Evolutionary conservation across 2,888 invertebrate species (phyloP).

Genomic region (Thecocarcelia acutangulata): DNA sequence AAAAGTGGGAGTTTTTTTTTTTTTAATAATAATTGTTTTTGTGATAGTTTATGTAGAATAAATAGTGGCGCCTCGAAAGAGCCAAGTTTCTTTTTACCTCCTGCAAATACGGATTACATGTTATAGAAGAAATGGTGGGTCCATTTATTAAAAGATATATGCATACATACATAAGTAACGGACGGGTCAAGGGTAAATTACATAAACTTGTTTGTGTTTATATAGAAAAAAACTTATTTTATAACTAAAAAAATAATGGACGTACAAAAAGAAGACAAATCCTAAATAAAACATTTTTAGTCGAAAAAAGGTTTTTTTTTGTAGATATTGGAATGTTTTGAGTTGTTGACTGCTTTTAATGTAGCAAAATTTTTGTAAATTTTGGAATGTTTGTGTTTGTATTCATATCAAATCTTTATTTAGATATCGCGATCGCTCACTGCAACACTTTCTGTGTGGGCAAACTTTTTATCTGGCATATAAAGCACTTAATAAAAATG

Average conservation of each 20-base stretch:
- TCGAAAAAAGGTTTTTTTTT: conserved; percentile 31
- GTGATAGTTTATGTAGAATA: conserved; percentile 59
- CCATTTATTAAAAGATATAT: conserved; percentile 28
- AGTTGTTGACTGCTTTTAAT: background rate
- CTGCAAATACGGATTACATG: background rate
- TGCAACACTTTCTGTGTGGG: conserved; percentile 29
- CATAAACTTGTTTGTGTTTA: conserved; percentile 32
- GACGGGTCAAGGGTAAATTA: conserved; percentile 63
- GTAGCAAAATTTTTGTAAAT: conserved; percentile 26
- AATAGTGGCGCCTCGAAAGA: background rate
- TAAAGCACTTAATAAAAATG: conserved; percentile 82
- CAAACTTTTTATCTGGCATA: conserved; percentile 80
- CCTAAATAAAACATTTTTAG: conserved; percentile 24
- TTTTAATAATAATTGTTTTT: conserved; percentile 49
- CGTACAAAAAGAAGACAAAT: conserved; percentile 54
- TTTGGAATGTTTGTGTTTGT: conserved; percentile 33
- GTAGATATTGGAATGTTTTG: conserved; percentile 57
- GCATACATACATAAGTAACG: conserved; percentile 54
- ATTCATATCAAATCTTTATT: conserved; percentile 19
- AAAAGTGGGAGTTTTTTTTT: background rate
- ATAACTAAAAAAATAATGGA: conserved; percentile 61
- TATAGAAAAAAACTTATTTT: conserved; percentile 33
- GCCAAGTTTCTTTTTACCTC: background rate
- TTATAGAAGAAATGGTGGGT: conserved; percentile 8
- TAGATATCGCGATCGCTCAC: conserved; percentile 57